Base-by-base conservation (phyloP, 2,797 vertebrate species). In the Sparus aurata region DNA sequence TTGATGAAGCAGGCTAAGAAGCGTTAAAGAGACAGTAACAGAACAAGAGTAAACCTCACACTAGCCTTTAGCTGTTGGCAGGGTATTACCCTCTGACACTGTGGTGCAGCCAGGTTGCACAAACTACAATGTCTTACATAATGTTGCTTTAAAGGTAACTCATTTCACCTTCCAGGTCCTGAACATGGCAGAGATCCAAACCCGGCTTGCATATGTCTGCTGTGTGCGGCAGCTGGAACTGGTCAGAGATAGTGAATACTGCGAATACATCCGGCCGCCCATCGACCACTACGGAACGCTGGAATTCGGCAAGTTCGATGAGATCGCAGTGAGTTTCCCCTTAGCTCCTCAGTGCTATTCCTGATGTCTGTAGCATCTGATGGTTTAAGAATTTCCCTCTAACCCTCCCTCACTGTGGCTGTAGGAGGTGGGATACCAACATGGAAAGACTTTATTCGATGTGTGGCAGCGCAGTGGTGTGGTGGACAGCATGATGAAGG, bases 131-230 rank as follows among this genome's bases (percentile, higher is more conserved):
- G 30, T 34, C 30, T 34, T 34, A 34, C 30, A 38, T 38, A 38
- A 11, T 38, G 38, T 38, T 38, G 38, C 38, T 38, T 38, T 38
- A 38, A 38, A 11, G 38, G 9, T 45, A 45, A 15, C 4, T 45
- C 0, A 12, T 49, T 60, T 9, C 18, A 20, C 12, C 65, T 11
- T 17, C 30, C 81, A 99, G 98, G 98, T 99, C 85, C 82, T 98
- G 92, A 97, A 98, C 93, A 98, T 99, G 98, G 98, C 97, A 0
- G 98, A 99, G 95, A 99, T 99, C 93, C 98, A 99, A 87, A 97
- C 97, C 0, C 95, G 98, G 0, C 94, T 99, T 2, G 97, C 98
- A 0, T 99, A 98, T 0, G 97, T 99, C 62, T 98, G 98, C 95
- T 98, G 98, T 0, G 97, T 98, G 75, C 94, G 96, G 75, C 98